Evolutionary conservation across 2,888 invertebrate genomes (phyloP).

Genomic region (Phyllotreta cruciferae): DNA sequence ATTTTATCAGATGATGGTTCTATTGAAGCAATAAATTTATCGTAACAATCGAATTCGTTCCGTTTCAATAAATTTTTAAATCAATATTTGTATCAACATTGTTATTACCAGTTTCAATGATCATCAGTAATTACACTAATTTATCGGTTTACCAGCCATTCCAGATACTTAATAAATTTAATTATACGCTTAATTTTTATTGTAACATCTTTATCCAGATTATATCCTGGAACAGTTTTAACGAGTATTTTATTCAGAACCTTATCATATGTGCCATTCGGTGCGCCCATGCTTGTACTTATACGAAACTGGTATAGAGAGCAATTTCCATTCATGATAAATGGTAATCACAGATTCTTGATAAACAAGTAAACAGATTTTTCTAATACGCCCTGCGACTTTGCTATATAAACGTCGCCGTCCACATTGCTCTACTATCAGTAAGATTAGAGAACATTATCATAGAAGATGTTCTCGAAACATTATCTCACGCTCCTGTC

Average conservation of each 20-base stretch:
- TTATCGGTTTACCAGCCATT: too few relatives aligned
- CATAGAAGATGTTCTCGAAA: slow-evolving; percentile 41
- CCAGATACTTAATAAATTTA: too few relatives aligned
- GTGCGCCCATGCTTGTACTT: slow-evolving; percentile 26
- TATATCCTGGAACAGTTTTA: too few relatives aligned
- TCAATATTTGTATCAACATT: too few relatives aligned
- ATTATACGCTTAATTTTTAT: too few relatives aligned
- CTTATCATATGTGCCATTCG: not conserved
- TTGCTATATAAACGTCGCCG: slow-evolving; percentile 45
- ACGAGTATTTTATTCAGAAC: not conserved
- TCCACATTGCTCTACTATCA: slow-evolving; percentile 31
- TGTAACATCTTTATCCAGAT: too few relatives aligned
- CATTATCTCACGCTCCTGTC: slow-evolving; percentile 34
- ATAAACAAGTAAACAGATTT: slow-evolving; percentile 41
- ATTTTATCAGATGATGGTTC: too few relatives aligned
- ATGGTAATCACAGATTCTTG: slow-evolving; percentile 40
- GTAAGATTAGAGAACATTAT: slow-evolving; percentile 37
- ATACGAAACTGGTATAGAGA: slow-evolving; percentile 36
- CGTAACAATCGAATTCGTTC: too few relatives aligned
- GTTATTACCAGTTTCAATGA: too few relatives aligned
- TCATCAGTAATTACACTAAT: too few relatives aligned
- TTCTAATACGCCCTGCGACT: slow-evolving; percentile 46
- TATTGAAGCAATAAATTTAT: too few relatives aligned
- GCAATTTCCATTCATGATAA: slow-evolving; percentile 43
- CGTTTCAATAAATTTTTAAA: too few relatives aligned